Percentiles rank a stretch among this genome's conserved stretches.
Conservation (phyloP, 1,140 invertebrate genomes). For the Agrypnia vestita region DNA sequence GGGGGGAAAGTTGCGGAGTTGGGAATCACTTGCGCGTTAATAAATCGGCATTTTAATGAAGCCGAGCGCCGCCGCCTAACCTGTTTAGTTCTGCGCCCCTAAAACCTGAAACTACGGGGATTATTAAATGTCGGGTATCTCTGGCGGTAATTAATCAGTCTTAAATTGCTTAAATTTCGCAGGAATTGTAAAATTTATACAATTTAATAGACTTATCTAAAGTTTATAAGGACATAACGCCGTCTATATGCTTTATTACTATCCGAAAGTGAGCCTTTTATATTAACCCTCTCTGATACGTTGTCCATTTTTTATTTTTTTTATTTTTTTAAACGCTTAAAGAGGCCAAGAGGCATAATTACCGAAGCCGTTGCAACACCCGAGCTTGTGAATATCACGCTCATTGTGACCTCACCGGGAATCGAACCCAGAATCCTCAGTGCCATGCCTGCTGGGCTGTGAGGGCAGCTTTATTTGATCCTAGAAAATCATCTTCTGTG, state of each 20-base stretch:
- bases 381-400: too few relatives aligned
- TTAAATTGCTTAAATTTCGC: neutral
- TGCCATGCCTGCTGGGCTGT: too few relatives aligned
- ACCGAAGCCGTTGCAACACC: too few relatives aligned
- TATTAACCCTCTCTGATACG: too few relatives aligned
- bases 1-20: neutral
- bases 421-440: too few relatives aligned
- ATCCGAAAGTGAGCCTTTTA: conserved; percentile 3
- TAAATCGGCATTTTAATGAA: conserved; percentile 10
- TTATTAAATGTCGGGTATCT: too few relatives aligned
- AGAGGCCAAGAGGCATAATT: too few relatives aligned
- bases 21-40: conserved; percentile 4
- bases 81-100: neutral
- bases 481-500: too few relatives aligned
- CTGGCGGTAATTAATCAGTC: neutral
- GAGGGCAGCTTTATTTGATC: too few relatives aligned
- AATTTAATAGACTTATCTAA: conserved; percentile 20
- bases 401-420: too few relatives aligned
- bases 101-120: neutral
- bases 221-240: neutral
- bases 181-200: neutral
- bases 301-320: too few relatives aligned
- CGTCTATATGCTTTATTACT: conserved; percentile 5
- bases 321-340: too few relatives aligned
- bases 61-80: neutral